Evolutionary conservation across 2,797 vertebrate genomes (phyloP).

Genomic region (Notamacropus eugenii): DNA sequence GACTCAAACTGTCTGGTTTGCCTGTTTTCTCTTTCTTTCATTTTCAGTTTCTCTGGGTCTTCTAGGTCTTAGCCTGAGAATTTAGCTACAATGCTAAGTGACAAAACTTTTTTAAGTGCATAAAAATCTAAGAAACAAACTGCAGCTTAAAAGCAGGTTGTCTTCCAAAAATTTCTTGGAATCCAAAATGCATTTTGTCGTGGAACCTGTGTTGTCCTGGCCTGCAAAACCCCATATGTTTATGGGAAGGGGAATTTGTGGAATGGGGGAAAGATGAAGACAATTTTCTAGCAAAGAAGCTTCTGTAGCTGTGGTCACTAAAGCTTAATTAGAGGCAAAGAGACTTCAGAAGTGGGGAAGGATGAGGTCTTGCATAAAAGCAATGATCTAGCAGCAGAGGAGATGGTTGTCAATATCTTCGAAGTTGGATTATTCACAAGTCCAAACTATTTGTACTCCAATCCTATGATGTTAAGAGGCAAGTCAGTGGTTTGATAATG

Average conservation of each 20-base stretch:
- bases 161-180: slow-evolving; percentile 11
- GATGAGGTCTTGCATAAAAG: background rate
- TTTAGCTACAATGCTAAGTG: slow-evolving; percentile 4
- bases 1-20: background rate
- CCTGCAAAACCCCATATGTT: background rate
- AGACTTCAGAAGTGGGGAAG: background rate
- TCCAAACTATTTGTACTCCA: background rate
- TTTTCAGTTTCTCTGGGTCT: slow-evolving; percentile 42
- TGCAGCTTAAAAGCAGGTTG: slow-evolving; percentile 25
- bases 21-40: fast-evolving
- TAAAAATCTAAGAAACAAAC: slow-evolving; percentile 6
- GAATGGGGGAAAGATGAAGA: background rate
- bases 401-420: background rate
- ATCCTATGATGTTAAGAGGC: background rate
- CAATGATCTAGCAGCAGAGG: background rate
- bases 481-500: background rate
- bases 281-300: background rate
- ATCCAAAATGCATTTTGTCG: background rate
- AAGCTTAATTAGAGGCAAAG: background rate
- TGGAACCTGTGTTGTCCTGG: background rate
- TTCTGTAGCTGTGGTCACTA: background rate
- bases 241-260: background rate
- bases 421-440: background rate
- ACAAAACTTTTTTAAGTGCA: background rate
- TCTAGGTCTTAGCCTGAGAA: background rate